phyloP scores from a whole-genome alignment of 2,797 vertebrate genomes.

The Coracias cyanogaster region DNA sequence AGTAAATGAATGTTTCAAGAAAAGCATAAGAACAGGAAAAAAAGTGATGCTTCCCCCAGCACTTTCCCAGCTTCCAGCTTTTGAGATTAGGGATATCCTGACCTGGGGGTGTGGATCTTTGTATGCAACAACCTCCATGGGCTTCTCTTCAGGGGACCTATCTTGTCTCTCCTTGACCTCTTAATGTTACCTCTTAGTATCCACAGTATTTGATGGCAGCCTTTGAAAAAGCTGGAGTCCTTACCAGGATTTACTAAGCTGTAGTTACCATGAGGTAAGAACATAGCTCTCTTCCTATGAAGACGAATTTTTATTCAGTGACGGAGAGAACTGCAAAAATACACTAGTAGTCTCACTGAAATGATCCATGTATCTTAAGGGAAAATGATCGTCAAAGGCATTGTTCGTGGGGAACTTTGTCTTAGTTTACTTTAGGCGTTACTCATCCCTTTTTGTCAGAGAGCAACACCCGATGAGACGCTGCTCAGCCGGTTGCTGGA shows the following conservation, averaged over 20 bases:
- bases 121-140: not conserved
- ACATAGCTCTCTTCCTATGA: not conserved
- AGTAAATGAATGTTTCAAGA: not conserved
- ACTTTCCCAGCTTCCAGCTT: not conserved
- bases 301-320: not conserved
- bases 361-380: not conserved
- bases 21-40: not conserved
- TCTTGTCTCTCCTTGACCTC: not conserved
- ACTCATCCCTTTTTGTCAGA: not conserved
- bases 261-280: not conserved
- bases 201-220: not conserved
- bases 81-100: not conserved
- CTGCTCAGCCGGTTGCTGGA: not conserved
- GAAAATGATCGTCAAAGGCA: not conserved
- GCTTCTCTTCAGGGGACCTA: not conserved
- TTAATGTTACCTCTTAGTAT: not conserved
- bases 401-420: not conserved
- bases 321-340: not conserved
- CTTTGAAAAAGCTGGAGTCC: not conserved
- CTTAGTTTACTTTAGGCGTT: not conserved
- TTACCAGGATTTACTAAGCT: not conserved
- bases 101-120: not conserved
- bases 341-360: not conserved
- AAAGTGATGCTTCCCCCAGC: not conserved
- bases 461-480: not conserved